A percentile compares a stretch with the other conserved stretches of the same genome.
These are phyloP conservation scores for Syngnathus scovelli DNA, from an alignment of 2,113 vertebrate species.

Conservation along the genomic window DNA sequence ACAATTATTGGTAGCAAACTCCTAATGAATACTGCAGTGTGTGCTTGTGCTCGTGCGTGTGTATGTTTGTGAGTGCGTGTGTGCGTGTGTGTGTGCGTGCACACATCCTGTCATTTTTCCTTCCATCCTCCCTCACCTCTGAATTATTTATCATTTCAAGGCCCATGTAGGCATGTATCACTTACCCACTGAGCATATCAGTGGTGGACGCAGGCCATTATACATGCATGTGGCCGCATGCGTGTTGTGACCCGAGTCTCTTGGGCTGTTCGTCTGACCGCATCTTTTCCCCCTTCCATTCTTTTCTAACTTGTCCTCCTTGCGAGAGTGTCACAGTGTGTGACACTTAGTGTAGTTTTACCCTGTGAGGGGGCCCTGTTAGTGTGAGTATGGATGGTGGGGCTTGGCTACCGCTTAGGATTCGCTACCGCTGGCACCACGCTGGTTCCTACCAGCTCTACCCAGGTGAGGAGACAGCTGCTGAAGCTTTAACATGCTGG, in stretches of 20 bases:
- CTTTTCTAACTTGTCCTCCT: not conserved
- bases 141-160: constrained; percentile 82
- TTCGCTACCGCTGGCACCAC: constrained; percentile 87
- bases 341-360: constrained; percentile 19
- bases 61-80: not conserved
- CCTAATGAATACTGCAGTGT: constrained; percentile 50
- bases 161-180: constrained; percentile 67
- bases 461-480: constrained; percentile 79
- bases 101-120: constrained; percentile 45
- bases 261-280: constrained; percentile 29
- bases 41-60: not conserved
- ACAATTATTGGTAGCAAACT: constrained; percentile 27
- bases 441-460: constrained; percentile 91
- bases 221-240: constrained; percentile 17
- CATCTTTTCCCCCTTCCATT: constrained; percentile 25
- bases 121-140: constrained; percentile 65
- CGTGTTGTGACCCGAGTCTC: constrained; percentile 40
- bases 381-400: constrained; percentile 81
- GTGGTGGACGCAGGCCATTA: constrained; percentile 11
- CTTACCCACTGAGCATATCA: constrained; percentile 58
- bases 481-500: not conserved
- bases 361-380: constrained; percentile 24
- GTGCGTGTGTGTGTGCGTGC: not conserved
- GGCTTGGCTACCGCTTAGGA: constrained; percentile 82
- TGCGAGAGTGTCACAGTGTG: constrained; percentile 19